Evolutionary conservation across 2,113 vertebrate species (phyloP), one percentile per base, ranked within the genome.

Genomic region (Boulengeromyrus knoepffleri): DNA sequence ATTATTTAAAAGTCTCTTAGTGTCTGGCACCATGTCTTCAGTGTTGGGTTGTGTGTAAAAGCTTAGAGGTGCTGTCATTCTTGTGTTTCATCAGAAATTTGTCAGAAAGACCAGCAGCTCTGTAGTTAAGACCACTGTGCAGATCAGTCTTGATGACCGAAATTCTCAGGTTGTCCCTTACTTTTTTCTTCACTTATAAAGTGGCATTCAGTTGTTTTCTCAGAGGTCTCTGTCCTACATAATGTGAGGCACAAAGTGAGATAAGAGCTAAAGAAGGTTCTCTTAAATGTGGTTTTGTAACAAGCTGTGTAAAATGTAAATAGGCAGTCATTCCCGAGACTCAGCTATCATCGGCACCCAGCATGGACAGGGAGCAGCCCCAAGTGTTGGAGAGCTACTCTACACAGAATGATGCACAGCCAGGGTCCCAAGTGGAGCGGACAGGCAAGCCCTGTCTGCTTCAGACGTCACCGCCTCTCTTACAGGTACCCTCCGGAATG

Each of bases 261-360:
- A 9, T 45, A 27, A n/a, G 2, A 46, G 87, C 56, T 2, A 47
- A 74, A 49, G 17, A 74, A 21, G 42, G 42, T 24, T 88, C 24
- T 47, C 42, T 70, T 13, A 27, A 15, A 10, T 6, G 17, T 24
- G 7, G 15, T 50, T 24, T 58, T 83, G 52, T 90, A 80, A 58
- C 49, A 31, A n/a, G 10, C 83, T 56, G 24, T 91, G 19, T 53
- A 24, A 39, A 88, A 85, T 12, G 31, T 52, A n/a, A 92, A 89
- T 85, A 98, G 97, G 93, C 95, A 91, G 77, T 97, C 58, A 94
- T 99, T 91, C 97, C 97, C 93, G 98, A 99, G 94, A 99, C 97
- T 92, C 97, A 98, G 80, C 27, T 93, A 19, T 91, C 96, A 45
- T 94, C 93, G 91, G 88, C 92, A 74, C 9, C 19, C 89, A 90